Conservation (phyloP, 2,797 vertebrate species). For the Oophaga sylvatica region DNA sequence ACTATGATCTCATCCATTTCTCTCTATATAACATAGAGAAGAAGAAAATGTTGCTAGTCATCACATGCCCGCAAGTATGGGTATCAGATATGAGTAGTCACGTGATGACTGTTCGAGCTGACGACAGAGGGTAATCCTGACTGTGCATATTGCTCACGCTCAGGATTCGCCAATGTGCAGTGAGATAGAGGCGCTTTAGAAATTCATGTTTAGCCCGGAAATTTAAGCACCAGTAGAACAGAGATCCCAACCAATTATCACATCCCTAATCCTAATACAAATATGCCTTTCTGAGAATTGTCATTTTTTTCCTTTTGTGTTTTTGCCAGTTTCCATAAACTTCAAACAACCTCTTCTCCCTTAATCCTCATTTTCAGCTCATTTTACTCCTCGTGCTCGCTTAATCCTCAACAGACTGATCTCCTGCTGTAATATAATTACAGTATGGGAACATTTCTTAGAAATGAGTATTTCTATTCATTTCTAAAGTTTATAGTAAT, state of each 20-base stretch:
- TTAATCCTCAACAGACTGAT: conserved; percentile 36
- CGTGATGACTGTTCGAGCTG: too few relatives aligned
- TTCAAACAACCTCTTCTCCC: conserved; percentile 35
- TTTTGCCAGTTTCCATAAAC: conserved; percentile 16
- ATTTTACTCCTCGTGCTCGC: conserved; percentile 44
- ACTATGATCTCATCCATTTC: too few relatives aligned
- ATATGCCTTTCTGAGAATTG: not conserved
- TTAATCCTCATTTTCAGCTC: conserved; percentile 48
- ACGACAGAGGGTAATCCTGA: too few relatives aligned
- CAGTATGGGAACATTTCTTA: conserved; percentile 30
- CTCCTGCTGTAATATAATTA: conserved; percentile 37
- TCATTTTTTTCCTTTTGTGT: conserved; percentile 4
- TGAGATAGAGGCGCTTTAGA: too few relatives aligned
- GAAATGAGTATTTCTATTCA: conserved; percentile 24
- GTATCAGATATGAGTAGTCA: too few relatives aligned
- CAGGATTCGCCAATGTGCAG: too few relatives aligned
- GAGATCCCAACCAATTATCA: not conserved
- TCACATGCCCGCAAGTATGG: too few relatives aligned
- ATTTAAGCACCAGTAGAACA: not conserved
- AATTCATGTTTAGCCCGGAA: too few relatives aligned
- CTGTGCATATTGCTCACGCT: too few relatives aligned
- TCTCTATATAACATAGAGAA: too few relatives aligned
- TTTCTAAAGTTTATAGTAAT: conserved; percentile 11
- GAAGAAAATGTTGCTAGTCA: too few relatives aligned
- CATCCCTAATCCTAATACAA: not conserved